A percentile compares a stretch with the other conserved stretches of the same genome.
These are phyloP conservation scores for Bombus confusus DNA, from an alignment of 1,140 invertebrate species.

Conservation along the genomic window DNA sequence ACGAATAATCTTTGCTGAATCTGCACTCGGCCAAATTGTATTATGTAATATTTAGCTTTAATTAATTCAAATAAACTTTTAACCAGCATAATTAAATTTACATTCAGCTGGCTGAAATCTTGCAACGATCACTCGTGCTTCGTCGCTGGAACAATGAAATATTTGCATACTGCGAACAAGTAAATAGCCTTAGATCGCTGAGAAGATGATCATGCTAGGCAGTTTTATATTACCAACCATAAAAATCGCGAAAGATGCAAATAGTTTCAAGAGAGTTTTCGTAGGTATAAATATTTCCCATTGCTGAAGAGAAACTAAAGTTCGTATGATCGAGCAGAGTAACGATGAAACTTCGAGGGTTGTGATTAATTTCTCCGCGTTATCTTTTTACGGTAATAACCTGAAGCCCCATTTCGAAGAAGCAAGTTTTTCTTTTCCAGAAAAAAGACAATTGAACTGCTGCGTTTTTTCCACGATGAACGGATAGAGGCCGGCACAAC, in stretches of 20 bases:
- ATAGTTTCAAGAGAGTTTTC: no score
- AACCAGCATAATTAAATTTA: not conserved
- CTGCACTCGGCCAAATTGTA: not conserved
- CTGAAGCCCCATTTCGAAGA: not conserved
- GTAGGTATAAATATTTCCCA: no score
- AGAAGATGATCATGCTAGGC: not conserved
- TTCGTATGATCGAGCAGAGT: not conserved
- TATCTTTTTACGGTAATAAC: not conserved
- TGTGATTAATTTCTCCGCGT: not conserved
- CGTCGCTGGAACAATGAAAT: not conserved
- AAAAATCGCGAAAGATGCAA: no score
- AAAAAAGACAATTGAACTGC: not conserved
- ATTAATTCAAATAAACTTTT: not conserved
- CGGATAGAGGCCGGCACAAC: not conserved
- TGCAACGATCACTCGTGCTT: not conserved
- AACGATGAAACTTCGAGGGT: not conserved
- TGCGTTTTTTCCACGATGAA: not conserved
- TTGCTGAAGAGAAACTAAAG: not conserved
- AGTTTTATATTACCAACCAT: no score
- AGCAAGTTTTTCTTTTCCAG: not conserved
- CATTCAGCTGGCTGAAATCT: not conserved
- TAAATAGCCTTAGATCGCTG: not conserved
- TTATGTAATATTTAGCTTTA: not conserved
- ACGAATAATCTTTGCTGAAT: not conserved
- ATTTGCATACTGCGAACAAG: not conserved